Evolutionary conservation across 2,113 vertebrate genomes (phyloP), one percentile per base, ranked within the genome.

Genomic region (Myodes glareolus): DNA sequence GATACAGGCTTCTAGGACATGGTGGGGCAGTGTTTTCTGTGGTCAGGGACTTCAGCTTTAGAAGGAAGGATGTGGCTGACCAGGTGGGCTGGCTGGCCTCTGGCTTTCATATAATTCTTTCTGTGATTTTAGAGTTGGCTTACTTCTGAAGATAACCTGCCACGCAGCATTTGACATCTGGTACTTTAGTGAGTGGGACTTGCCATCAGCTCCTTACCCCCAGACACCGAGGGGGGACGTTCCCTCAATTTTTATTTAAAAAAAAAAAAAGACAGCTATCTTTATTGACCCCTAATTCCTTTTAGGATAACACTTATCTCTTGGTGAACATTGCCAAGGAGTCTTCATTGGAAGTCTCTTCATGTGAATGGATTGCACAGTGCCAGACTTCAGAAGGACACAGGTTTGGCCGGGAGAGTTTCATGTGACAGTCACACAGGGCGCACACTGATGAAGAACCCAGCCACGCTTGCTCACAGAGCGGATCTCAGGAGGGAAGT

Each of bases 361-460:
- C 93, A 82, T 95, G 95, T 90, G 92, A 95, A 88, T 93, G 55
- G 95, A 81, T 82, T 47, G 47, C 65, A 92, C 0, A 61, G 76
- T 92, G 87, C 92, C 91, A 92, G 92, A 91, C 96, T 97, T 91
- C 4, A 67, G 88, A 86, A 97, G 96, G 96, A 90, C 86, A 9
- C 33, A 4, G 31, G 93, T 92, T 94, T 70, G 42, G 63, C 86
- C 86, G 5, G 77, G 95, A 86, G 76, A 80, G 11, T 82, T 87
- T 97, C 96, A 84, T 82, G 96, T 77, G 97, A 61, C 87, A 50
- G 93, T 61, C 95, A 94, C 1, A 10, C 67, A 96, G 47, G 82
- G 95, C 88, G 95, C 98, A 97, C 97, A 91, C 95, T 98, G 98
- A 98, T 98, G 97, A 97, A 98, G 97, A 97, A 96, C 91, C 97